These are phyloP conservation scores for Anaspis maculata DNA, from an alignment of 2,888 invertebrate species.

Conservation along the genomic window DNA sequence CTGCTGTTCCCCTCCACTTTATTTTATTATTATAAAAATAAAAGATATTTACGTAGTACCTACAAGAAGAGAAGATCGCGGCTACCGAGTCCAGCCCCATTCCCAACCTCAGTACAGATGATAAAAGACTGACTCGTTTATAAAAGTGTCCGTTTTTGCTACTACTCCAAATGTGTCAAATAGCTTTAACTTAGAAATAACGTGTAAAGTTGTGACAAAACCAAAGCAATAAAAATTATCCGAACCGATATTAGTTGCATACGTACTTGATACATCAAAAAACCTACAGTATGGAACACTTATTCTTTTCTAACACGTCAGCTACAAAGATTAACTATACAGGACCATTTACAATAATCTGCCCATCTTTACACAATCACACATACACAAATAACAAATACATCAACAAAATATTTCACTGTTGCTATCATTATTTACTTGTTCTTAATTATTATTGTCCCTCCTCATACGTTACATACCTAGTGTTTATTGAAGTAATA, in stretches of 20 bases:
- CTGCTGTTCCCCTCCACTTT: constrained; percentile 8
- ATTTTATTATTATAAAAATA: too few species aligned
- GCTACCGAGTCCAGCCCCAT: constrained; percentile 8
- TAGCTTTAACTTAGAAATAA: constrained; percentile 20
- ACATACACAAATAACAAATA: too few species aligned
- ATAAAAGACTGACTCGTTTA: constrained; percentile 17
- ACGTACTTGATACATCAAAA: too few species aligned
- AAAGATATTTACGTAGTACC: constrained; percentile 11
- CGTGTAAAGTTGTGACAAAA: constrained; percentile 15
- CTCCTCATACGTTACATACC: constrained; percentile 22
- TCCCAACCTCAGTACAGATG: constrained; percentile 13
- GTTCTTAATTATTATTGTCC: constrained; percentile 13
- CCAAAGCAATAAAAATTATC: constrained; percentile 15
- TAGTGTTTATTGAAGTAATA: constrained; percentile 21
- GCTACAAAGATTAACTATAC: too few species aligned
- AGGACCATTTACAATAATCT: too few species aligned
- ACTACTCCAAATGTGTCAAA: constrained; percentile 24
- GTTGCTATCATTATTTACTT: too few species aligned
- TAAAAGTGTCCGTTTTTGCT: constrained; percentile 16
- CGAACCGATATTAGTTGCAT: constrained; percentile 15
- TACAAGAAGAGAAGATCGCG: too few species aligned
- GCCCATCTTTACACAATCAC: too few species aligned
- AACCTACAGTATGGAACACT: constrained; percentile 7
- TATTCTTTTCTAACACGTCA: too few species aligned
- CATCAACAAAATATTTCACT: too few species aligned